Percentiles rank a stretch among this genome's conserved stretches.
phyloP scores from a whole-genome alignment of 2,888 invertebrate species.

The Gibbula magus region DNA sequence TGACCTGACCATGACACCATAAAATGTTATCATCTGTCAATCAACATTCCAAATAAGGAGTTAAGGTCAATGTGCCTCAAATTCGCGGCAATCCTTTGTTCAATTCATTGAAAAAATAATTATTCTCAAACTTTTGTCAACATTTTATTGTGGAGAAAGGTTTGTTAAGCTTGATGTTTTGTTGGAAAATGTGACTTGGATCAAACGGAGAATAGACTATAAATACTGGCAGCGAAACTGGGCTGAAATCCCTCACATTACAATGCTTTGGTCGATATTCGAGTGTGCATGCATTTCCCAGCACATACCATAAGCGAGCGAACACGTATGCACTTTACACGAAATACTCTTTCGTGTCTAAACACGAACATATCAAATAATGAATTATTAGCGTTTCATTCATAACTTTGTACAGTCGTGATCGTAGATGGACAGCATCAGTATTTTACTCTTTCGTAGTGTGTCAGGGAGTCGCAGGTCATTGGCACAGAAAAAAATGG shows the following conservation, averaged over 20 bases:
- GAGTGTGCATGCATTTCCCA: not conserved
- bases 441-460: not conserved
- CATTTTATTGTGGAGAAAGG: not conserved
- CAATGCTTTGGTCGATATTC: not conserved
- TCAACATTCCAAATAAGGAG: slow-evolving; percentile 25
- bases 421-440: too few relatives aligned
- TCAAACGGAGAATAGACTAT: too few relatives aligned
- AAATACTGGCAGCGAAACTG: not conserved
- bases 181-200: too few relatives aligned
- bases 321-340: slow-evolving; percentile 5
- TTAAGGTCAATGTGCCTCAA: slow-evolving; percentile 24
- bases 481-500: slow-evolving; percentile 20
- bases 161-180: too few relatives aligned
- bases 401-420: too few relatives aligned
- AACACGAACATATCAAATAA: not conserved
- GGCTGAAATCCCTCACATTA: not conserved
- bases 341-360: not conserved
- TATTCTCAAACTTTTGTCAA: not conserved
- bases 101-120: slow-evolving; percentile 10
- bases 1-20: slow-evolving; percentile 7
- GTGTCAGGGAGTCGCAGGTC: slow-evolving; percentile 8
- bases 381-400: too few relatives aligned
- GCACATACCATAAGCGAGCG: slow-evolving; percentile 7
- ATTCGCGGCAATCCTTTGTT: slow-evolving; percentile 20
- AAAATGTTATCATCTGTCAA: slow-evolving; percentile 20